Evolutionary conservation across 2,888 invertebrate genomes (phyloP).

Genomic region (Flabesymbios commensalis): DNA sequence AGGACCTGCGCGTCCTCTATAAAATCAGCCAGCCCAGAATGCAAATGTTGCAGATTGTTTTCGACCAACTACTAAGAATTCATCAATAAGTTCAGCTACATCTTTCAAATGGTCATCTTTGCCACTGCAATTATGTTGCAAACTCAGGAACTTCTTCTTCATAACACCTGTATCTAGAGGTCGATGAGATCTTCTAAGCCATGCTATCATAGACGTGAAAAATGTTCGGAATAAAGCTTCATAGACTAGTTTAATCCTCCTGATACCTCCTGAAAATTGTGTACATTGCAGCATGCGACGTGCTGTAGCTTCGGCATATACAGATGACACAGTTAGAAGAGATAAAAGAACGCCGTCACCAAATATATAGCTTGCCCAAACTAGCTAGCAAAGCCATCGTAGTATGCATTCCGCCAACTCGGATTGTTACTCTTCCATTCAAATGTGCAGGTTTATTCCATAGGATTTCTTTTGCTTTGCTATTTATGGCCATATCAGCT

Average conservation of each 20-base stretch:
- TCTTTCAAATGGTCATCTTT: too few relatives aligned
- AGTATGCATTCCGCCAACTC: not conserved
- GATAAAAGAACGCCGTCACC: not conserved
- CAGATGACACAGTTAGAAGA: not conserved
- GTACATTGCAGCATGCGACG: not conserved
- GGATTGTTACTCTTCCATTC: not conserved
- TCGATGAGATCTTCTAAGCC: too few relatives aligned
- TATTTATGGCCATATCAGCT: conserved; percentile 9
- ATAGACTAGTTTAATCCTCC: not conserved
- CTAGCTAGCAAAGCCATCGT: not conserved
- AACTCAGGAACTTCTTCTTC: too few relatives aligned
- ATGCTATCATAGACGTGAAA: not conserved
- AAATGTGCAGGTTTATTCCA: not conserved
- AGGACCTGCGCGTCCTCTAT: not conserved
- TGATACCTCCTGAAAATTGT: not conserved
- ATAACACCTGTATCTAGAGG: too few relatives aligned
- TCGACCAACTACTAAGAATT: not conserved
- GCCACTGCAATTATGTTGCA: too few relatives aligned
- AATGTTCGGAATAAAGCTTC: not conserved
- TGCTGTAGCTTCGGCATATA: not conserved
- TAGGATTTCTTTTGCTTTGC: not conserved
- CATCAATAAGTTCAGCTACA: too few relatives aligned
- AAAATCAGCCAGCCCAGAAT: not conserved
- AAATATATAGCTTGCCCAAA: not conserved
- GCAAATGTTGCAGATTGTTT: not conserved